Conservation (phyloP, 2,797 vertebrate genomes). For the Clarias laeviceps region DNA sequence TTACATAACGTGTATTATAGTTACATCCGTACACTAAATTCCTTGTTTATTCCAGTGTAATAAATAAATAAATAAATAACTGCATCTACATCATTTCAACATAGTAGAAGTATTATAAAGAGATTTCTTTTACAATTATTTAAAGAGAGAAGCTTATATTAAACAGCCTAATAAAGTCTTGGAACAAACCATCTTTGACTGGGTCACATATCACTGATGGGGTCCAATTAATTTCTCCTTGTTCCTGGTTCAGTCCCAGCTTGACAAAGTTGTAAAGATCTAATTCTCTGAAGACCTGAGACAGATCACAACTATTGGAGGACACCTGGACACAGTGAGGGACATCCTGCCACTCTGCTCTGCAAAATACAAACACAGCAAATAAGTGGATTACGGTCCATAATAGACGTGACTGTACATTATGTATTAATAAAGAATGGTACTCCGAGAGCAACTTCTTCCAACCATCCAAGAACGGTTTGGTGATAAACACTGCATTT, state of each 20-base stretch:
- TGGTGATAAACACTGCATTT: no score
- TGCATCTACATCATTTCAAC: neutral
- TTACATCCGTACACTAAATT: neutral
- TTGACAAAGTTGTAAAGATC: conserved; percentile 67
- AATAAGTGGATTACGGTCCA: neutral
- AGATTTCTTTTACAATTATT: neutral
- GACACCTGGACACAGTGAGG: conserved; percentile 66
- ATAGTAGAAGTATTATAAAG: no score
- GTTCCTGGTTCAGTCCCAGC: conserved; percentile 60
- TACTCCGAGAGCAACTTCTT: no score
- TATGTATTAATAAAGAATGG: neutral
- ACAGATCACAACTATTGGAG: conserved; percentile 66
- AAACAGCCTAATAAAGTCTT: neutral
- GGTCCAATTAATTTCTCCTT: conserved; percentile 59
- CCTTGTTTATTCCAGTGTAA: neutral
- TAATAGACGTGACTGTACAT: neutral
- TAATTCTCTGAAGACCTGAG: conserved; percentile 60
- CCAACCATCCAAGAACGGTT: no score
- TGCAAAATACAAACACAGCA: conserved; percentile 45
- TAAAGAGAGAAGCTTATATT: neutral
- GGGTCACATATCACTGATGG: conserved; percentile 61
- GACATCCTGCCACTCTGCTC: conserved; percentile 69
- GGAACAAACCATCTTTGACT: conserved; percentile 66
- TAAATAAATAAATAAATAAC: neutral
- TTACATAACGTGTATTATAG: no score